Conservation (phyloP, 1,140 invertebrate species). For the Diachasma alloeum region DNA sequence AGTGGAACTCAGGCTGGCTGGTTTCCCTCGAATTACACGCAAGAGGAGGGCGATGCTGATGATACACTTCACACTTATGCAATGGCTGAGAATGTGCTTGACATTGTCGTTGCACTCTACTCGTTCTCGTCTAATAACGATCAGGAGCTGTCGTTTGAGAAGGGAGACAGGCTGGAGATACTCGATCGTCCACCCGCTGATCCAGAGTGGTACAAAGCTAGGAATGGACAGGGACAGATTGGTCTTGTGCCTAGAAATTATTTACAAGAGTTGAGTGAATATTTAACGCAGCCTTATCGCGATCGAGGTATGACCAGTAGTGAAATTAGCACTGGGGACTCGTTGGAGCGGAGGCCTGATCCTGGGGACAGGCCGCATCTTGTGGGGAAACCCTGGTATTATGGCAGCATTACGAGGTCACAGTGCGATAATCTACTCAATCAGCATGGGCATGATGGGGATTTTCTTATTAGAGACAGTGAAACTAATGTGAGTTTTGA, state of each 20-base stretch:
- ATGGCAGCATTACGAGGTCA: constrained; percentile 91
- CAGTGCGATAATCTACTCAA: constrained; percentile 95
- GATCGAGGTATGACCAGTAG: constrained; percentile 65
- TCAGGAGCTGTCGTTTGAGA: constrained; percentile 96
- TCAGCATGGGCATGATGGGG: constrained; percentile 93
- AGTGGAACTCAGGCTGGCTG: constrained; percentile 83
- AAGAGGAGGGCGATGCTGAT: constrained; percentile 84
- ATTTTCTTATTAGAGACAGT: constrained; percentile 97
- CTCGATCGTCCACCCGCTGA: constrained; percentile 94
- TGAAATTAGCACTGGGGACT: constrained; percentile 63
- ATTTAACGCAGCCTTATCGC: constrained; percentile 83
- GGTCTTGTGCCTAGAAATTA: constrained; percentile 98
- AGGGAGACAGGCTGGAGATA: constrained; percentile 94
- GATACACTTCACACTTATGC: constrained; percentile 89
- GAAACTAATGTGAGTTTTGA: constrained; percentile 92
- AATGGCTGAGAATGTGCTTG: constrained; percentile 91
- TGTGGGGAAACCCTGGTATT: constrained; percentile 93
- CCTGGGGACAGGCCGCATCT: constrained; percentile 74
- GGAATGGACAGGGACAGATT: constrained; percentile 89
- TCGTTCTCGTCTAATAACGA: constrained; percentile 95
- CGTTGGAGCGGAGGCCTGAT: constrained; percentile 61
- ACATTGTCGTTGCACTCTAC: constrained; percentile 94
- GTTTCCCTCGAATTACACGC: constrained; percentile 99
- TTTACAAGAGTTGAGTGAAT: constrained; percentile 89
- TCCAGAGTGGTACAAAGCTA: constrained; percentile 97